Evolutionary conservation across 2,797 vertebrate species (phyloP), one percentile per base, ranked within the genome.

Genomic region (Micropoecilia bifurca): DNA sequence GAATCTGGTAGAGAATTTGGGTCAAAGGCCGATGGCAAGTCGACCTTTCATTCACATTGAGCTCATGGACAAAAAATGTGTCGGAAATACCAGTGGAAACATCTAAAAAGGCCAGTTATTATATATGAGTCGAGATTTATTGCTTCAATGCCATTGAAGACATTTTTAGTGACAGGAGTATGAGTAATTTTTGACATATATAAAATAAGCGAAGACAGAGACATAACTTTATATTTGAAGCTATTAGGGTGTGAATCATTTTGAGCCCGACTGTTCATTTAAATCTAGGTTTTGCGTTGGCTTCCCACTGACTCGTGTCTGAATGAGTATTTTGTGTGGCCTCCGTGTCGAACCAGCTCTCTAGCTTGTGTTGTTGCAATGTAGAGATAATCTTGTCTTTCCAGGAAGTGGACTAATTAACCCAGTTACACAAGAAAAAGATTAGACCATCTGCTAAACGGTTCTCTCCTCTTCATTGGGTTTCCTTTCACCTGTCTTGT

Each of bases 361-460:
- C 20, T 4, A 57, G 18, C 30, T 66, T n/a, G 6, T 83, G 74
- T 45, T 73, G 66, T 85, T 77, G 76, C 76, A 63, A 81, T 72
- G 73, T 71, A 18, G 22, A 75, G 85, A 84, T 91, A 92, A 80
- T 85, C 71, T 69, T 76, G 78, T 41, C 76, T 39, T 2, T 77
- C 46, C 8, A 57, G 63, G 76, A 89, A 76, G 75, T 76, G 48
- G 9, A 25, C 76, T 87, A 87, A 88, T 90, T 92, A 80, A 55
- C 30, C 48, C 13, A 2, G 55, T 88, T 91, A 73, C 59, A 10
- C 87, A 87, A 93, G 90, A 91, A 92, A 90, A 87, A 87, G 85
- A 91, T 94, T 94, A 92, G 75, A 68, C 74, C 41, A 30, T 77
- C 14, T 69, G 80, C 82, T 87, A 85, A 86, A 78, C 16, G 86